phyloP scores from a whole-genome alignment of 2,888 invertebrate genomes.

The Fragum sueziense region DNA sequence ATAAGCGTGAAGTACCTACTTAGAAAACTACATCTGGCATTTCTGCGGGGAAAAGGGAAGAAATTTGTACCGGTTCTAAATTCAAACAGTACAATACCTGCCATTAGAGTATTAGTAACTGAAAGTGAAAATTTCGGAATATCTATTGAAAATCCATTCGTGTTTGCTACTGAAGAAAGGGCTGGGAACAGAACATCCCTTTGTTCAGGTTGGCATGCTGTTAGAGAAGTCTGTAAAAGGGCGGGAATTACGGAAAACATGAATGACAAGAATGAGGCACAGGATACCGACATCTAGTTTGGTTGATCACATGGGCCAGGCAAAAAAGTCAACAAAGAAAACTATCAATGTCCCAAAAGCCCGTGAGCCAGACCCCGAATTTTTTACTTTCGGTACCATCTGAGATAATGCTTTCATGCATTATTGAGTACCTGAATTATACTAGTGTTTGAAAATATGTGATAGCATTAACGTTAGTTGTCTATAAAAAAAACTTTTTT shows the following conservation, averaged over 20 bases:
- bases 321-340: constrained; percentile 11
- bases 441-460: too few species aligned
- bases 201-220: constrained; percentile 23
- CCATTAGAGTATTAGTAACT: not conserved
- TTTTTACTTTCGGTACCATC: too few species aligned
- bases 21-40: not conserved
- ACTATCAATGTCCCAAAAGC: constrained; percentile 25
- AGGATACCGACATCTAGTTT: constrained; percentile 24
- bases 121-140: constrained; percentile 14
- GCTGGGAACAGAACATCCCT: not conserved
- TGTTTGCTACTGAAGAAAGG: constrained; percentile 7
- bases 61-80: constrained; percentile 12
- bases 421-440: too few species aligned
- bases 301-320: constrained; percentile 31
- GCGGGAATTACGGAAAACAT: not conserved
- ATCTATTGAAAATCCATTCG: constrained; percentile 7
- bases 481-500: too few species aligned
- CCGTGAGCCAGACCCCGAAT: too few species aligned
- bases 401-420: not conserved
- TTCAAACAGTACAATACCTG: not conserved
- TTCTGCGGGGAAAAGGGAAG: not conserved
- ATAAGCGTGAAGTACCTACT: not conserved
- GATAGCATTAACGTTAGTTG: too few species aligned
- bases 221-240: constrained; percentile 1
- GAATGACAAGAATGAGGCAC: constrained; percentile 26